Evolutionary conservation across 2,113 vertebrate species (phyloP).

Genomic region (Poecile atricapillus): DNA sequence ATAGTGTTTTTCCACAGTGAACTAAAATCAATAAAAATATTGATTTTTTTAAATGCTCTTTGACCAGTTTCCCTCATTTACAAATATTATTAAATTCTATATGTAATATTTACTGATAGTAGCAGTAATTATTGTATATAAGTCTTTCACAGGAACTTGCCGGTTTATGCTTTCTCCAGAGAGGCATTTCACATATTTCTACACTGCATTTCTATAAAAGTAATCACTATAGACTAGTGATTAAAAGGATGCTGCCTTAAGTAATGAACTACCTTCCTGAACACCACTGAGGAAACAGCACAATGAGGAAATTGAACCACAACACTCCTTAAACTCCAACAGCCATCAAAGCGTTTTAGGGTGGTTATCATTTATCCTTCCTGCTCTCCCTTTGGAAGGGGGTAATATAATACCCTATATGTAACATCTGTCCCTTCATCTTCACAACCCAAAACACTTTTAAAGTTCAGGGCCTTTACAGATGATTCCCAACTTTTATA

Average conservation of each 20-base stretch:
- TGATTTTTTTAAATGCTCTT: neutral
- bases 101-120: neutral
- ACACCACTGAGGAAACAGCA: neutral
- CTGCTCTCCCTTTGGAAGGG: neutral
- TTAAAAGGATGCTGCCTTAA: neutral
- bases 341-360: neutral
- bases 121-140: neutral
- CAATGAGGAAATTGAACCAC: neutral
- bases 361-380: neutral
- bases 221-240: neutral
- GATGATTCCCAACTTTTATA: neutral
- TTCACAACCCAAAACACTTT: neutral
- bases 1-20: neutral
- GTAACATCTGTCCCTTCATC: neutral
- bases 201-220: neutral
- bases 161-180: neutral
- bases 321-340: neutral
- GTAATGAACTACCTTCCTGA: neutral
- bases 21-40: neutral
- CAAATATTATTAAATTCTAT: neutral
- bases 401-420: neutral
- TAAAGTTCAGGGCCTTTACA: neutral
- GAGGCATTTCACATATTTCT: neutral
- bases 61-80: neutral
- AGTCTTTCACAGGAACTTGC: neutral